Base-by-base conservation (phyloP, 2,888 invertebrate species). In the Hypomecis atomaria region DNA sequence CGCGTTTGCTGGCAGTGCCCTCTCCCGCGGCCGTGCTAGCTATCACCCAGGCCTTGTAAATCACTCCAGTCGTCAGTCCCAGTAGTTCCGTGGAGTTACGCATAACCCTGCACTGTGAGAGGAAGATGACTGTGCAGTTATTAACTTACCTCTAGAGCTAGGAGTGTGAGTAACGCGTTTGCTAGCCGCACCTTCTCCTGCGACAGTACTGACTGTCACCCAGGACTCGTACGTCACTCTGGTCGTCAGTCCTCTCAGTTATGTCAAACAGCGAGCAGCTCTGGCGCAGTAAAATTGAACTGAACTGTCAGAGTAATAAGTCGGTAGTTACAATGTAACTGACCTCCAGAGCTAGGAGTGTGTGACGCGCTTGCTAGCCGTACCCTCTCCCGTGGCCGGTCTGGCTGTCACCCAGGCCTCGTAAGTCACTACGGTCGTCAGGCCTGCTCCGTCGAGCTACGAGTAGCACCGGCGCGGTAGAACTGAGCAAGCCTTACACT, bases 201-300 rank as follows among this genome's bases (percentile, higher is more conserved):
- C 94, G 0, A 86, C 79, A 0, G 95, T 95, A 60, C 92, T 93
- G 3, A 95, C 95, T 0, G 94, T 93, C 4, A 95, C 94, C 93
- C 94, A 94, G 58, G 94, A 93, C 71, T 94, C 94, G 73, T 95
- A 95, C 0, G 93, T 88, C 9, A 93, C 86, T 9, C 93, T 93
- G 0, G 84, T 62, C 0, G 79, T 79, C 9, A 92, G 78, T 0
- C 85, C 88, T 45, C n/a, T n/a, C n/a, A n/a, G 73, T 56, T 91
- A 90, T 0, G 81, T 67, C 0, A 78, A 81, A 0, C 76, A 78
- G 0, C 84, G 82, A 0, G 75, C 71, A 1, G 79, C 73, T 0
- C 79, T 71, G 1, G 83, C 80, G 33, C 88, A 83, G 56, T 84
- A 75, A 3, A 3, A 23, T 3, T 23, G 4, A 88, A 83, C 72